Evolutionary conservation across 1,140 invertebrate genomes (phyloP), one percentile per base, ranked within the genome.

Genomic region (Belonocnema kinseyi): DNA sequence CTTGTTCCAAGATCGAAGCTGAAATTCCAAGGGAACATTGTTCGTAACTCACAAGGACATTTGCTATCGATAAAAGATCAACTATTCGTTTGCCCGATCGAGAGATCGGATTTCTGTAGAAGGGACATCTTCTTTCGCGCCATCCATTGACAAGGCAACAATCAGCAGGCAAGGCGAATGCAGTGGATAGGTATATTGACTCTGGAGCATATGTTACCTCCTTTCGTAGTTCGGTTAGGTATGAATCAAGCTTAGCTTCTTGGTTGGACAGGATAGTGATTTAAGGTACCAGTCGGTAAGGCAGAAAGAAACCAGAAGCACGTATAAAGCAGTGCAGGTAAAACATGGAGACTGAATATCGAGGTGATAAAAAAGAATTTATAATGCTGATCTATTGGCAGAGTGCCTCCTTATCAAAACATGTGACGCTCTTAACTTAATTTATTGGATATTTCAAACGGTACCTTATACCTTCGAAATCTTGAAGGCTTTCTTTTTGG

Each of bases 161-260:
- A 54, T 54, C 52, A 54, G 52, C 1, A 54, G 52, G 52, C 52
- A 54, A n/a, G 16, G 52, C 52, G 52, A 17, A 54, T 54, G 52
- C 16, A n/a, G 12, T 14, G 52, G 17, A 54, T 54, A 54, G 52
- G 52, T 54, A 17, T 54, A 54, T 54, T 54, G 52, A 54, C 52
- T 54, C 52, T 33, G 26, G 52, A 54, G 14, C 52, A 17, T 54
- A 54, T 54, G 52, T 54, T 54, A 54, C 52, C 16, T 56, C 26
- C 14, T 61, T 61, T 61, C 56, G 56, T 11, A 26, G 16, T 11
- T 66, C 26, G 26, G 26, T 58, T 58, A 58, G 19, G 26, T 40
- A 40, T 66, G 26, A 40, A 66, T 66, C 58, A 66, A 66, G 58
- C 58, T 66, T 66, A 61, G 58, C 26, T 26, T 33, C 26, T 40